Conservation (phyloP, 2,797 vertebrate genomes). For the Sparidentex hasta region DNA sequence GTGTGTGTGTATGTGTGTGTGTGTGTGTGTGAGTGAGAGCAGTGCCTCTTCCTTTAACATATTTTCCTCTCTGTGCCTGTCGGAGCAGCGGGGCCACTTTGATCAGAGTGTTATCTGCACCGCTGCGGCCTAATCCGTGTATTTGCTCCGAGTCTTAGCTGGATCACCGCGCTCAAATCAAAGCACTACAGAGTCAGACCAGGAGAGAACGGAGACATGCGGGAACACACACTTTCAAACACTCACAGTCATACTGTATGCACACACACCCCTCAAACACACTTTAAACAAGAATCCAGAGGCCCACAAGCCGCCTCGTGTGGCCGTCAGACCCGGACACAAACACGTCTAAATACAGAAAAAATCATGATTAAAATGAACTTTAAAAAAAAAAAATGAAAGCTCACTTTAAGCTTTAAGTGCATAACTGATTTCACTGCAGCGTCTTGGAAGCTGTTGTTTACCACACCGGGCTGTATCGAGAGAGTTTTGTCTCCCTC, state of each 20-base stretch:
- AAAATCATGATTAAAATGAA: constrained; percentile 7
- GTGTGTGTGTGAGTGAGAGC: constrained; percentile 36
- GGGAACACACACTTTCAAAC: constrained; percentile 76
- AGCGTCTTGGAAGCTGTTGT: constrained; percentile 46
- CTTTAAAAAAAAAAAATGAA: constrained; percentile 15
- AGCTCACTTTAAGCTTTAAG: constrained; percentile 19
- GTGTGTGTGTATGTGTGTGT: constrained; percentile 17
- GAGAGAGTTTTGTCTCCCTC: constrained; percentile 34
- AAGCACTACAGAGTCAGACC: constrained; percentile 84
- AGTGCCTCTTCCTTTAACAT: constrained; percentile 81
- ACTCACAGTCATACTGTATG: constrained; percentile 56
- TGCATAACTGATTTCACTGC: constrained; percentile 25
- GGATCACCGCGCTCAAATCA: constrained; percentile 87
- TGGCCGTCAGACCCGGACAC: constrained; percentile 29
- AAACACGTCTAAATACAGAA: neutral
- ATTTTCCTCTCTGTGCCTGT: constrained; percentile 82
- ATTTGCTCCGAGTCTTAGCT: constrained; percentile 87
- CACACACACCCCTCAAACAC: constrained; percentile 59
- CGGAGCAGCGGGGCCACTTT: constrained; percentile 84
- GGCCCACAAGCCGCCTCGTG: constrained; percentile 6
- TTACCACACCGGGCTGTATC: constrained; percentile 39
- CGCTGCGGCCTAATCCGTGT: constrained; percentile 86
- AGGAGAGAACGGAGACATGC: constrained; percentile 72
- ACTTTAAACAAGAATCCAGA: constrained; percentile 42
- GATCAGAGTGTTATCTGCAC: constrained; percentile 87